Evolutionary conservation across 2,797 vertebrate species (phyloP).

Genomic region (Phataginus tricuspis): DNA sequence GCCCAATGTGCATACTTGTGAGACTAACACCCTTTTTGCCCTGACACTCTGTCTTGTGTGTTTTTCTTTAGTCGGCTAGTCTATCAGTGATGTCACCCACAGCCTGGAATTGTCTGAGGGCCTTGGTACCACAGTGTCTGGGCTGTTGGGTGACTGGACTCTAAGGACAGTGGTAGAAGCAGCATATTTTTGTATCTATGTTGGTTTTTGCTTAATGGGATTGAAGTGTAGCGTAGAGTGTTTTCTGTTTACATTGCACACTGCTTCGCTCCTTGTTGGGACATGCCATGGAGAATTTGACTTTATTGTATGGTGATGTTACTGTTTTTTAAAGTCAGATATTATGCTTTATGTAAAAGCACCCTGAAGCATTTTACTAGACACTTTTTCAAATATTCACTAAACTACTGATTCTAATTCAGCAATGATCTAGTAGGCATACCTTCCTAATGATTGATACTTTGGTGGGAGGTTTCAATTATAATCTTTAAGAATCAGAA

Average conservation of each 20-base stretch:
- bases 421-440: background rate
- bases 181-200: background rate
- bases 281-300: background rate
- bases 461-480: background rate
- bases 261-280: background rate
- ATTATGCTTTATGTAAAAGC: background rate
- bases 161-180: background rate
- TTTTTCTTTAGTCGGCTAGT: background rate
- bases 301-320: background rate
- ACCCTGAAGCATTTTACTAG: background rate
- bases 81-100: background rate
- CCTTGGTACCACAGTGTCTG: background rate
- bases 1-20: background rate
- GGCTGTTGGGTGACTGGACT: background rate
- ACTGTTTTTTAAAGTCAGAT: background rate
- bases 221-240: background rate
- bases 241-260: background rate
- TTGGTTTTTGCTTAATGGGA: background rate
- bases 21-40: background rate
- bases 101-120: background rate
- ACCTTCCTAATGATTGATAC: background rate
- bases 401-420: background rate
- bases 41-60: background rate
- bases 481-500: background rate
- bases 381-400: background rate